Evolutionary conservation across 2,888 invertebrate species (phyloP), one percentile per base, ranked within the genome.

Genomic region (Ypsolopha sequella): DNA sequence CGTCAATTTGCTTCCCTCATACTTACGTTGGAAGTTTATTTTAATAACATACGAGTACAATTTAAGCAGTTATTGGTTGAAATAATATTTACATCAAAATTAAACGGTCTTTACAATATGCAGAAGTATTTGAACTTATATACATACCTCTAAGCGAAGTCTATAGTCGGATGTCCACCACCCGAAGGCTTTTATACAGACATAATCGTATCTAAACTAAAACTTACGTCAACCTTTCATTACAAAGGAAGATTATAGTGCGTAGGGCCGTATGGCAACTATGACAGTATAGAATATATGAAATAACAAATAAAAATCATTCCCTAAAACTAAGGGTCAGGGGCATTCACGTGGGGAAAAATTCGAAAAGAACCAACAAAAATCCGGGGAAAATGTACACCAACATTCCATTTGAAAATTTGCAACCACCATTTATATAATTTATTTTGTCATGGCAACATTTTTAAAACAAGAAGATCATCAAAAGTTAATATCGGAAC

Each of bases 381-480:
- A 61, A 64, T 24, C 65, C 61, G 67, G 70, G 65, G 63, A 67
- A 76, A 84, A 79, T 80, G 74, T 89, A 90, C 90, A 90, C 90
- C 90, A 90, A 90, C 90, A 90, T 90, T 90, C 90, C 90, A 90
- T 90, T 89, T 89, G 89, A 80, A 68, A 24, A 74, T 64, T 66
- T 76, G 73, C 77, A 62, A 68, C 78, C 76, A 74, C 73, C 62
- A 65, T 70, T 71, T 70, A 71, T 55, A 66, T 64, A 65, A n/a
- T 66, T 59, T 62, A 60, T 62, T 64, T 66, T 57, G 78, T 75
- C 68, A 57, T 78, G 78, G 80, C 84, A 85, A 84, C 84, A 84
- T 71, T 70, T 51, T 56, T 13, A 13, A 49, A 48, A 41, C 8
- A 9, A 36, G 33, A 9, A n/a, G 8, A 1, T 34, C 8, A 35